Evolutionary conservation across 2,888 invertebrate species (phyloP).

Genomic region (Drosophila atripex): DNA sequence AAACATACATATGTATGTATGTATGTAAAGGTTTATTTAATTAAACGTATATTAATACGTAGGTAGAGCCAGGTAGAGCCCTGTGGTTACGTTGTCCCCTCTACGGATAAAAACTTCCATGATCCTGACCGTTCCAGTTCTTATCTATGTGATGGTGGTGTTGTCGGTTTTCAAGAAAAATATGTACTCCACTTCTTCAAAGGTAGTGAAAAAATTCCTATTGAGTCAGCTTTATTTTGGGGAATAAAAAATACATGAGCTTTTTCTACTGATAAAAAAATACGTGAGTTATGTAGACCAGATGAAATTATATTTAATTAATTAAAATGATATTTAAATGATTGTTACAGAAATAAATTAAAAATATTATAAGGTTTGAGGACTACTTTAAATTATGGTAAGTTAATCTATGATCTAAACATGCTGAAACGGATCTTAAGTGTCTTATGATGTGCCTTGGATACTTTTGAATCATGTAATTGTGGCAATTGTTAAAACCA

Average conservation of each 20-base stretch:
- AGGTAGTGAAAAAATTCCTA: constrained; percentile 2
- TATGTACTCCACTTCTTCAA: background rate
- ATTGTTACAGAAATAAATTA: background rate
- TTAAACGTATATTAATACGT: background rate
- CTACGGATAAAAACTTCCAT: background rate
- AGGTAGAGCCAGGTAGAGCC: background rate
- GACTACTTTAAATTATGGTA: background rate
- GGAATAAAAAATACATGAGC: background rate
- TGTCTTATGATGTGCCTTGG: too few relatives aligned
- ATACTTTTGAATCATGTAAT: background rate
- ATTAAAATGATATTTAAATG: background rate
- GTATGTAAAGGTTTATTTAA: background rate
- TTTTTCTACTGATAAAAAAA: background rate
- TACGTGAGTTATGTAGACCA: background rate
- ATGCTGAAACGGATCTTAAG: too few relatives aligned
- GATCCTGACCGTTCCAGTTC: background rate
- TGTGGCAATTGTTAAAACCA: too few relatives aligned
- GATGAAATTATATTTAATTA: background rate
- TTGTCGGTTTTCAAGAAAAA: background rate
- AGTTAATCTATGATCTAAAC: too few relatives aligned
- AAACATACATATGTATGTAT: too few relatives aligned
- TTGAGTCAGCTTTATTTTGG: constrained; percentile 3
- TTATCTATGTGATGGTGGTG: background rate
- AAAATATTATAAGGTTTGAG: too few relatives aligned
- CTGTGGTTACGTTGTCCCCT: background rate